Percentiles rank a stretch among this genome's conserved stretches.
These are phyloP conservation scores for Sinopyrophorus schimmeli DNA, from an alignment of 2,888 invertebrate genomes.

Conservation along the genomic window DNA sequence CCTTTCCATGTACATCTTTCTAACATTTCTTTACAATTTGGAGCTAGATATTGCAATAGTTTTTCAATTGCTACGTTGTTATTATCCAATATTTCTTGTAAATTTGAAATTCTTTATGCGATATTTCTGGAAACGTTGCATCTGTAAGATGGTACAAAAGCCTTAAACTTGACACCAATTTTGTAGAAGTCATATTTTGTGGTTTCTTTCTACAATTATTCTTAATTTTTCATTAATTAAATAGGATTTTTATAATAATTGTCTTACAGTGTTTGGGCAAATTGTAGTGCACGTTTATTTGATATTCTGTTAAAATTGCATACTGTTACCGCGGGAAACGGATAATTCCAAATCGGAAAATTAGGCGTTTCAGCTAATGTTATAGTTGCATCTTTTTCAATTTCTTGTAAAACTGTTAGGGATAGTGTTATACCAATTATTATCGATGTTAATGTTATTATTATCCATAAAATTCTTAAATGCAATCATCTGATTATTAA, in stretches of 20 bases:
- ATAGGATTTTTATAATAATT: neutral
- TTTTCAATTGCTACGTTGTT: conserved; percentile 34
- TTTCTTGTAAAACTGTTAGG: conserved; percentile 57
- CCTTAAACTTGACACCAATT: conserved; percentile 7
- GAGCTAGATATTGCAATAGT: conserved; percentile 33
- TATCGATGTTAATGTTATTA: conserved; percentile 60
- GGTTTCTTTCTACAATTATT: conserved; percentile 11
- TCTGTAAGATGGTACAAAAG: conserved; percentile 16
- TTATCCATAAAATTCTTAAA: conserved; percentile 52
- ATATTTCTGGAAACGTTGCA: conserved; percentile 5
- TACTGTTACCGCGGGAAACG: conserved; percentile 68
- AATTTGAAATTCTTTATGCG: conserved; percentile 21
- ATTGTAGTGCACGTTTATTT: conserved; percentile 52
- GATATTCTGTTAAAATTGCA: conserved; percentile 67
- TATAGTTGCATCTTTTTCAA: conserved; percentile 37
- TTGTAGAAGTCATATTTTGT: neutral
- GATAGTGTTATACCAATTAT: conserved; percentile 61
- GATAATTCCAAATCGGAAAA: conserved; percentile 67
- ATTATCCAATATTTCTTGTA: conserved; percentile 37
- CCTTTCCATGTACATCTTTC: conserved; percentile 48
- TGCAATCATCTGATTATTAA: neutral
- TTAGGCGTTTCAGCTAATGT: conserved; percentile 56
- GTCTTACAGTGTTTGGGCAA: conserved; percentile 61
- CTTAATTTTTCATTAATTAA: neutral
- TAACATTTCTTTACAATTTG: conserved; percentile 43